Percentiles rank a stretch among this genome's conserved stretches.
phyloP scores from a whole-genome alignment of 2,888 invertebrate genomes.

The Scaptomyza reducta region DNA sequence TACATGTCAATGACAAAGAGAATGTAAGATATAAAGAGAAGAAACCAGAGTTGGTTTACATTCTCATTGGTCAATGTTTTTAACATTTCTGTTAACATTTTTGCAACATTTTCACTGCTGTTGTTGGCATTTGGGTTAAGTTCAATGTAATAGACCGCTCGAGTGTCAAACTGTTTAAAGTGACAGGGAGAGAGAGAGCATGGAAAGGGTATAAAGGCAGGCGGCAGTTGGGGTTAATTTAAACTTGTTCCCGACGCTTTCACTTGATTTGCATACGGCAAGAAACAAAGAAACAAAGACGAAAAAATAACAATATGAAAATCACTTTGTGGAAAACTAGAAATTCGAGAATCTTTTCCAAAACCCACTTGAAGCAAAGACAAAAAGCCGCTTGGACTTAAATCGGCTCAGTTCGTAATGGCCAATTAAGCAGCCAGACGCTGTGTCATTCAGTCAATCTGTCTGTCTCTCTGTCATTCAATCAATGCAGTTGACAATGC shows the following conservation, averaged over 20 bases:
- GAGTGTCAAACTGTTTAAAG: constrained; percentile 25
- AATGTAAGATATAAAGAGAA: no score
- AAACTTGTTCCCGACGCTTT: constrained; percentile 69
- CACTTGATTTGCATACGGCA: constrained; percentile 76
- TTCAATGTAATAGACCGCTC: constrained; percentile 31
- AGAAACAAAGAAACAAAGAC: background rate
- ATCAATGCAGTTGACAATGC: constrained; percentile 8
- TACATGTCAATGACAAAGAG: no score
- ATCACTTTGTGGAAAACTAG: constrained; percentile 44
- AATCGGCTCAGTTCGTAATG: constrained; percentile 48
- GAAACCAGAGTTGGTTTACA: no score
- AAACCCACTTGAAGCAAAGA: constrained; percentile 50
- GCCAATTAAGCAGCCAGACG: constrained; percentile 71
- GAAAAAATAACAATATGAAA: constrained; percentile 18
- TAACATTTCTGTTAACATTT: no score
- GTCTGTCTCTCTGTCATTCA: constrained; percentile 37
- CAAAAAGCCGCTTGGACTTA: constrained; percentile 61
- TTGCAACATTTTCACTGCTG: constrained; percentile 30
- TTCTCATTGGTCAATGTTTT: no score
- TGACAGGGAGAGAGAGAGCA: background rate
- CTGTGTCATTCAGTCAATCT: constrained; percentile 44
- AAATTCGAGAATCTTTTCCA: constrained; percentile 47
- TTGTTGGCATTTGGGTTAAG: constrained; percentile 44
- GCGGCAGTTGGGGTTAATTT: background rate
- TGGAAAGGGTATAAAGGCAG: background rate